These are phyloP conservation scores for Paralichthys olivaceus DNA, from an alignment of 2,113 vertebrate genomes.

Conservation along the genomic window DNA sequence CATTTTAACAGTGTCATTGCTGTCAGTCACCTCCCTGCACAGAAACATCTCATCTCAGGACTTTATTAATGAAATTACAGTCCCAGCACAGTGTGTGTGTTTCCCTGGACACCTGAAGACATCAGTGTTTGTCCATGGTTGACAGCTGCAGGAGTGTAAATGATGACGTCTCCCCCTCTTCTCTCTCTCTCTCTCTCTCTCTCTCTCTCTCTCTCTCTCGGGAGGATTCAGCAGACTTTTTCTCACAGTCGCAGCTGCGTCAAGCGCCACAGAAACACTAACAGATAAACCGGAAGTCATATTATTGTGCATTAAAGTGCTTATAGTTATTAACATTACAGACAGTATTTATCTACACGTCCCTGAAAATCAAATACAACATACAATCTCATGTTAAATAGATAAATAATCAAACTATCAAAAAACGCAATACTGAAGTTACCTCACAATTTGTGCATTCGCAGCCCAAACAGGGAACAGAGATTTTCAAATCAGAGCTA, in stretches of 20 bases:
- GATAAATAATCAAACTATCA: too few species aligned
- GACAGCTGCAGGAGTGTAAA: conserved; percentile 63
- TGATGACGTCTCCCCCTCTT: conserved; percentile 52
- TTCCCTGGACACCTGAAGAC: conserved; percentile 62
- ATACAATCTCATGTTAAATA: too few species aligned
- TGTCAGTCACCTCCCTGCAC: neutral
- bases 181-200: conserved; percentile 13
- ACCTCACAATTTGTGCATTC: too few species aligned
- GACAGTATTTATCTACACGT: too few species aligned
- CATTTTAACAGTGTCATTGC: too few species aligned
- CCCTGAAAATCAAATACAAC: too few species aligned
- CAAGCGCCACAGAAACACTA: conserved; percentile 7
- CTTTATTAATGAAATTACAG: neutral
- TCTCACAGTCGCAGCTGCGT: conserved; percentile 47
- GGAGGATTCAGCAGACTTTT: conserved; percentile 50
- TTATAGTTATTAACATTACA: neutral
- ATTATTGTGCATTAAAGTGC: neutral
- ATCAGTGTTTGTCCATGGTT: conserved; percentile 50
- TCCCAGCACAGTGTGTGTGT: neutral
- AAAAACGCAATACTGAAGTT: too few species aligned
- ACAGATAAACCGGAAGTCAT: conserved; percentile 13
- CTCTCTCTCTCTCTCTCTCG: conserved; percentile 23
- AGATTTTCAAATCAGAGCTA: too few species aligned
- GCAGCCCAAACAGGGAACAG: too few species aligned
- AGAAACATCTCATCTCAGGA: neutral